Evolutionary conservation across 2,113 vertebrate genomes (phyloP).

Genomic region (Entomyzon cyanotis): DNA sequence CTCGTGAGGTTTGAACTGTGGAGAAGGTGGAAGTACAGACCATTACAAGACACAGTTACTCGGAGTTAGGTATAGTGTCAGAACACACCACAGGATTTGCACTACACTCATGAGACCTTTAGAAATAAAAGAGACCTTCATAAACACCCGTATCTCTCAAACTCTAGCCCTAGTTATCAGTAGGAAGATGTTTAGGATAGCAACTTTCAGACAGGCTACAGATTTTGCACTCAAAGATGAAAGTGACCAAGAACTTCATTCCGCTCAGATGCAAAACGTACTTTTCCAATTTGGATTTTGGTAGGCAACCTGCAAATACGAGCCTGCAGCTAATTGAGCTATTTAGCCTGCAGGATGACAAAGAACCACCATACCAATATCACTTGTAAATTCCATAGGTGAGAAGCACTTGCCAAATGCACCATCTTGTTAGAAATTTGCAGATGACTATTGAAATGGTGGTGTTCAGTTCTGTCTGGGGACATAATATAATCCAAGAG

Average conservation of each 20-base stretch:
- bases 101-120: background rate
- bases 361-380: background rate
- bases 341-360: background rate
- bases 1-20: background rate
- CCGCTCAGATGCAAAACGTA: background rate
- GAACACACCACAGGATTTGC: background rate
- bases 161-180: background rate
- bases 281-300: background rate
- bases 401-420: background rate
- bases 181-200: background rate
- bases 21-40: background rate
- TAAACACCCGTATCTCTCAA: background rate
- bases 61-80: background rate
- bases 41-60: background rate
- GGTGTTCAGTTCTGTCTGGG: background rate
- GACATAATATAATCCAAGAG: background rate
- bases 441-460: background rate
- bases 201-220: background rate
- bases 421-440: background rate
- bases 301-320: background rate
- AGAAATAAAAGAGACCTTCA: background rate
- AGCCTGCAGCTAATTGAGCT: background rate
- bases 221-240: background rate
- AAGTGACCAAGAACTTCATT: background rate
- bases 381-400: background rate